Evolutionary conservation across 92 coral and sea anemone species (phyloP).

Genomic region (Blastomussa wellsi): DNA sequence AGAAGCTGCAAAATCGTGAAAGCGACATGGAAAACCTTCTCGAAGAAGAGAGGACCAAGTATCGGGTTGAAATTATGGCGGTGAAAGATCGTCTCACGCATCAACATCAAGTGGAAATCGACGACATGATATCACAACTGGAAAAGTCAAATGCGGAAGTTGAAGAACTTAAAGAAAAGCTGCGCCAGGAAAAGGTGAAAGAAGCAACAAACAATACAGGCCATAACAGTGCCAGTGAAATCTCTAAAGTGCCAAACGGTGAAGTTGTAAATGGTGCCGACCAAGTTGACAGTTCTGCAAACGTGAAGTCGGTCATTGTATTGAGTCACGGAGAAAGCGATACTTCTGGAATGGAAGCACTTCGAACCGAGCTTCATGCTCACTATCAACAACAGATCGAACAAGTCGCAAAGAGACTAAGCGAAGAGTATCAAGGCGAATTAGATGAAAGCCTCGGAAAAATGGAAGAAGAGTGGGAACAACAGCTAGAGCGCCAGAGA

Average conservation of each 20-base stretch:
- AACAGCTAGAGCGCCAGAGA: constrained; percentile 85
- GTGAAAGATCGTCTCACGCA: constrained; percentile 74
- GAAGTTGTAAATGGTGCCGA: constrained; percentile 37
- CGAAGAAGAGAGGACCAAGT: constrained; percentile 73
- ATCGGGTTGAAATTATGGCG: constrained; percentile 75
- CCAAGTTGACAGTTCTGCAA: constrained; percentile 22
- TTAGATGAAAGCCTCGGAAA: constrained; percentile 77
- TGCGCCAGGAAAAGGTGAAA: constrained; percentile 56
- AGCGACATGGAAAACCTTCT: constrained; percentile 53
- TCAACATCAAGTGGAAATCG: constrained; percentile 80
- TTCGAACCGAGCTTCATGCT: constrained; percentile 57
- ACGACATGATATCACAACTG: constrained; percentile 67
- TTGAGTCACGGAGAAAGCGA: constrained; percentile 54
- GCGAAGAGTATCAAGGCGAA: constrained; percentile 85
- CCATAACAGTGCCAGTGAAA: neutral
- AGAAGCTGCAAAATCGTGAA: constrained; percentile 53
- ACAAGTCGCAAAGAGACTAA: constrained; percentile 69
- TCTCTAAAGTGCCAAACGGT: constrained; percentile 11
- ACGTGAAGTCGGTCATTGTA: constrained; percentile 28
- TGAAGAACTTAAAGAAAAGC: constrained; percentile 55
- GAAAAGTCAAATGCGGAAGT: constrained; percentile 77
- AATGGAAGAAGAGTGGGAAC: constrained; percentile 87
- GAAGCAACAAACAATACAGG: constrained; percentile 1
- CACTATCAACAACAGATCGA: constrained; percentile 79
- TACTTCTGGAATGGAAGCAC: constrained; percentile 49